Conservation (phyloP, 2,888 invertebrate species). For the Andrena minutula region DNA sequence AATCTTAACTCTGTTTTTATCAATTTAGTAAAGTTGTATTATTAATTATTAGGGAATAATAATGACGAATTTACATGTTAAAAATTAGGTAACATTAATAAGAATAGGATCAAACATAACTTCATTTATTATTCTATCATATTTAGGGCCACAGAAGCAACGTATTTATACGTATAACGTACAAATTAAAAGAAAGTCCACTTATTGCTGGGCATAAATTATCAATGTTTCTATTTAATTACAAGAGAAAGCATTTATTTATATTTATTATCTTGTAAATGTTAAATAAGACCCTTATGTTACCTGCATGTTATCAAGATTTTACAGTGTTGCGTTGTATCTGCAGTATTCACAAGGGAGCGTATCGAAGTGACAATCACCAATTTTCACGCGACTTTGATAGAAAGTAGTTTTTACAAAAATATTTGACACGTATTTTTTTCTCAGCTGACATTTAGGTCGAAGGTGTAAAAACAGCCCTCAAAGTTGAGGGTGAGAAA, state of each 20-base stretch:
- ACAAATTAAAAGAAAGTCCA: conserved; percentile 41
- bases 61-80: not conserved
- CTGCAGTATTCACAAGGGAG: not conserved
- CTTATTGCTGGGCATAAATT: conserved; percentile 27
- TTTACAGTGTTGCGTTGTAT: conserved; percentile 13
- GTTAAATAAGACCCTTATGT: conserved; percentile 23
- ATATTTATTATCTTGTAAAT: conserved; percentile 30
- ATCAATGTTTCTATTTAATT: conserved; percentile 24
- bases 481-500: too few relatives aligned
- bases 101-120: conserved; percentile 27
- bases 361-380: too few relatives aligned
- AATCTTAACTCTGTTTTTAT: not conserved
- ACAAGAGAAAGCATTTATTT: conserved; percentile 47
- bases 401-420: too few relatives aligned
- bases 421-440: too few relatives aligned
- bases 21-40: not conserved
- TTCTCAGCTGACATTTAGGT: too few relatives aligned
- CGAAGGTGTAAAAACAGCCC: too few relatives aligned
- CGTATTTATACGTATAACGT: conserved; percentile 43
- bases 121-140: conserved; percentile 40
- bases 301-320: conserved; percentile 33
- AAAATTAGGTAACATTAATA: conserved; percentile 2
- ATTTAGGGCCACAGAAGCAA: conserved; percentile 44
- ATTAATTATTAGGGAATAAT: not conserved
- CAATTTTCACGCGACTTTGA: too few relatives aligned